Base-by-base conservation (phyloP, 2,888 invertebrate genomes). In the Drosophila trichaetosa region DNA sequence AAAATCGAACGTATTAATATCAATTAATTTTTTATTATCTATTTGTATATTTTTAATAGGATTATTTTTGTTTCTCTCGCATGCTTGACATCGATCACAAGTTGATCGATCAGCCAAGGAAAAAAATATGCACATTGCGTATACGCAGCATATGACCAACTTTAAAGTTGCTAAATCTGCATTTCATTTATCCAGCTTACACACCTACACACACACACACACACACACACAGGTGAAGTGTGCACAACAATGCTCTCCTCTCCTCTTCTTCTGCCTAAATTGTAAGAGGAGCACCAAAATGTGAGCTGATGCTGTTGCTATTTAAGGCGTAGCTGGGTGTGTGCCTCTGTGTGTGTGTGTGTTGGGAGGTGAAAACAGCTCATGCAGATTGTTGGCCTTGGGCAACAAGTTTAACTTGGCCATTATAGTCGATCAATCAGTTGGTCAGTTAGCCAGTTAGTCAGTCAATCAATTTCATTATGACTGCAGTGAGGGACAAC, bases 311-410 rank as follows among this genome's bases (percentile, higher is more conserved):
- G 72, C 56, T 51, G 75, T 38, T 38, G 54, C 21, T 57, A 57
- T 54, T 33, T 54, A 57, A 52, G 38, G 29, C 38, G 29, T 13
- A 18, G 27, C 4, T n/a, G n/a, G n/a, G 33, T 24, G 21, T 38
- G 61, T 5, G 11, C n/a, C n/a, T 29, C 18, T 31, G n/a, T 48
- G n/a, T 34, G 29, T 34, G 8, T 34, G 10, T 31, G 36, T 1
- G 34, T 7, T 31, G 21, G n/a, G n/a, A n/a, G 79, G 79, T 74
- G 79, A 69, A 78, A 71, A 75, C 68, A 29, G 34, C 71, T 64
- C 57, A 79, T 75, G 79, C 79, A 79, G 82, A 82, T 80, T 79
- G 71, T 71, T 82, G 79, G 82, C 80, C 80, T 80, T 80, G 82
- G 74, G 57, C 62, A 69, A 82, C 79, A 62, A 68, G 67, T 79